phyloP scores from a whole-genome alignment of 2,888 invertebrate species.

The Cotesia congregata region DNA sequence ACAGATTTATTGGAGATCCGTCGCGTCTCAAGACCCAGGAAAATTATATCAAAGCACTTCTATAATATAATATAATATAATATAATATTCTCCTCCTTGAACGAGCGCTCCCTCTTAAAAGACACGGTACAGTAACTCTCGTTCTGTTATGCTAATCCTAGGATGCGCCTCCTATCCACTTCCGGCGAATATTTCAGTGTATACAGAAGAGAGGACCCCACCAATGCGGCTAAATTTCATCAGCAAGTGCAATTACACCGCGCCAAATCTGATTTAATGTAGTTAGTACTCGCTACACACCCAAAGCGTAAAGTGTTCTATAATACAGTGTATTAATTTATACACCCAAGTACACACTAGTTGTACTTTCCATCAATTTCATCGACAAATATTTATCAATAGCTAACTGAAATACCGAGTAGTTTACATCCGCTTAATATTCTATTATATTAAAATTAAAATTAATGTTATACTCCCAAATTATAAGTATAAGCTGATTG shows the following conservation, averaged over 20 bases:
- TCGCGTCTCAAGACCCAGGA: not conserved
- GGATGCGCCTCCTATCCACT: slow-evolving; percentile 25
- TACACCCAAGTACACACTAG: not conserved
- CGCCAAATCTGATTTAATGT: slow-evolving; percentile 23
- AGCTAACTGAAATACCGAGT: not conserved
- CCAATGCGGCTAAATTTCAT: slow-evolving; percentile 32
- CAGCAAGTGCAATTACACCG: slow-evolving; percentile 25
- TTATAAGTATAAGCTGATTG: no score
- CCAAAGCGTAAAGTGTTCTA: not conserved
- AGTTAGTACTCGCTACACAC: not conserved
- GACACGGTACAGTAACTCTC: slow-evolving; percentile 49
- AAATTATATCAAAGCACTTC: not conserved
- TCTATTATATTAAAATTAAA: no score
- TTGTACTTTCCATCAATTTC: slow-evolving; percentile 9
- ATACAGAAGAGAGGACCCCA: not conserved
- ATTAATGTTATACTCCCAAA: no score
- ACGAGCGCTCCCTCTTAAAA: not conserved
- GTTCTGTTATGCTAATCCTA: slow-evolving; percentile 56
- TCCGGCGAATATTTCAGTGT: slow-evolving; percentile 19
- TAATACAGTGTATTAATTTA: not conserved
- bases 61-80: not conserved
- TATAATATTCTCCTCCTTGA: not conserved
- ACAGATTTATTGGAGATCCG: not conserved
- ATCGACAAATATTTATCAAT: not conserved
- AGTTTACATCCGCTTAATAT: no score